These are phyloP conservation scores for Leptocoma aspasia DNA, from an alignment of 2,113 vertebrate genomes.

Conservation along the genomic window DNA sequence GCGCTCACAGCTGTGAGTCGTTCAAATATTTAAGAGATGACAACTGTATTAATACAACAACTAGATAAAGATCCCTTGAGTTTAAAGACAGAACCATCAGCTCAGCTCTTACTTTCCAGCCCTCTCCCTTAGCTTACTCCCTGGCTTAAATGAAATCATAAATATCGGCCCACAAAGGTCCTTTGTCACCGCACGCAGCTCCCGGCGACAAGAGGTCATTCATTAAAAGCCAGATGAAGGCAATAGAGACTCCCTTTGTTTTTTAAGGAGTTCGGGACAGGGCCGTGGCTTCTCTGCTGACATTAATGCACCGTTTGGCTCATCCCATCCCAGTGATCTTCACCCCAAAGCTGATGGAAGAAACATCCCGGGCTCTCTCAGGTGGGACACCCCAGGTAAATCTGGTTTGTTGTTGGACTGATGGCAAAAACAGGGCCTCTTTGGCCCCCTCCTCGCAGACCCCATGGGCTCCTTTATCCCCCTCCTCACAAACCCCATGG, in stretches of 20 bases:
- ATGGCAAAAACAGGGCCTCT: rapidly evolving
- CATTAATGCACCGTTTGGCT: neutral
- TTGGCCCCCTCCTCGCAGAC: neutral
- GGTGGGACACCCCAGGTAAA: neutral
- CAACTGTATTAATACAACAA: slow-evolving; percentile 18
- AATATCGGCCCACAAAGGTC: slow-evolving; percentile 43
- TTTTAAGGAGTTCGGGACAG: slow-evolving; percentile 7
- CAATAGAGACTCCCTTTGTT: slow-evolving; percentile 45
- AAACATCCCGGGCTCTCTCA: rapidly evolving
- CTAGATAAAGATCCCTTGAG: slow-evolving; percentile 43
- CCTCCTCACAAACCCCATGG: neutral
- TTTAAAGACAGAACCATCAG: slow-evolving; percentile 28
- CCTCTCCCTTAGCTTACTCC: neutral
- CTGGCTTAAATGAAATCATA: slow-evolving; percentile 51
- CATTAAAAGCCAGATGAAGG: slow-evolving; percentile 53
- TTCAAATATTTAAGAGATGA: slow-evolving; percentile 40
- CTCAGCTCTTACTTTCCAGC: slow-evolving; percentile 16
- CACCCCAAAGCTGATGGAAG: neutral
- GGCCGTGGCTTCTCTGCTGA: neutral
- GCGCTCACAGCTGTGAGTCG: rapidly evolving
- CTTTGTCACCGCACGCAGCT: slow-evolving; percentile 37
- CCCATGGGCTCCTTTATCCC: neutral
- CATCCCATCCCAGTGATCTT: neutral
- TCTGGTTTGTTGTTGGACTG: rapidly evolving
- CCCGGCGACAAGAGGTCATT: slow-evolving; percentile 58